A percentile compares a stretch with the other conserved stretches of the same genome.
Evolutionary conservation across 2,113 vertebrate genomes (phyloP).

Genomic region (Myocastor coypus): DNA sequence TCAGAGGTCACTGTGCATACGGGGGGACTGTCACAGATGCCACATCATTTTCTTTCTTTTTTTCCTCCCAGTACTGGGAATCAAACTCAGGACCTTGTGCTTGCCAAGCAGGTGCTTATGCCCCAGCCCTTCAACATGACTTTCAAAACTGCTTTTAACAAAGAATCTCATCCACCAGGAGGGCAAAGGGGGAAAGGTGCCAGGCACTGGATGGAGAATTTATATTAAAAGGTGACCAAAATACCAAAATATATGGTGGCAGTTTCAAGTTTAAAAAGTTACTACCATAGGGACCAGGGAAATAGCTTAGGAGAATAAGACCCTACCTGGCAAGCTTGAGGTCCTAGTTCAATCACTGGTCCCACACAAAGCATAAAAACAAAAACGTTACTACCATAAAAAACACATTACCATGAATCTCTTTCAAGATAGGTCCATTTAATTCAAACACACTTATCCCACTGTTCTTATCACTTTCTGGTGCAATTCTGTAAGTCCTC

Average conservation of each 20-base stretch:
- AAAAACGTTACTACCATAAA: neutral
- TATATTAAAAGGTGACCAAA: neutral
- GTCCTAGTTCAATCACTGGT: too few species aligned
- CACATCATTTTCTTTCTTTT: too few species aligned
- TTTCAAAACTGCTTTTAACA: neutral
- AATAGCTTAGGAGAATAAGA: too few species aligned
- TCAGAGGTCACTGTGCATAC: fast-evolving
- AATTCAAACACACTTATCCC: neutral
- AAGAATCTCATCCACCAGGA: neutral
- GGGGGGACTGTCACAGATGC: neutral
- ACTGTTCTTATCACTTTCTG: neutral
- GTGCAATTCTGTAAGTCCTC: neutral
- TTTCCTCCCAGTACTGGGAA: too few species aligned
- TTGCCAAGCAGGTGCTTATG: too few species aligned
- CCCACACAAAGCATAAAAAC: too few species aligned
- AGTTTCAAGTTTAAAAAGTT: neutral
- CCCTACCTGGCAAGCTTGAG: too few species aligned
- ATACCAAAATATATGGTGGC: neutral
- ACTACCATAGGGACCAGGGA: neutral
- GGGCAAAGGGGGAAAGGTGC: neutral
- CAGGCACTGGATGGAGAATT: neutral
- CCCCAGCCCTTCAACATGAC: neutral
- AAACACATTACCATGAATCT: neutral
- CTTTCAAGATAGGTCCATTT: neutral
- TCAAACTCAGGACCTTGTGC: too few species aligned